Conservation (phyloP, 53 echinoderm and acorn worm genomes). For the Echinarachnius parma region DNA sequence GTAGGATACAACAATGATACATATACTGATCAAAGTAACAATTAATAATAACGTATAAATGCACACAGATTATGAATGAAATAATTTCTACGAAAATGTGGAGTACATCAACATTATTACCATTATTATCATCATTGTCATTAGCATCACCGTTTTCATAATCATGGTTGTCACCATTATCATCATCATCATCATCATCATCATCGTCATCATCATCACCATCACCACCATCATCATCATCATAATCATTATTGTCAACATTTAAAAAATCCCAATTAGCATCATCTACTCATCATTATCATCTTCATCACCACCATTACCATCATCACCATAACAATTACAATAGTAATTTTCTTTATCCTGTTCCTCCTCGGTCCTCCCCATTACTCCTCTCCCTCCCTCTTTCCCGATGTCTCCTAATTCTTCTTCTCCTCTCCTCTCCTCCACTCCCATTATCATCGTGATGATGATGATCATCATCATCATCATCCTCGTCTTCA, state of each 20-base stretch:
- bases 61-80: too few relatives aligned
- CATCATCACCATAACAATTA: background rate
- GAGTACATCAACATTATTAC: too few relatives aligned
- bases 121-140: too few relatives aligned
- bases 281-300: background rate
- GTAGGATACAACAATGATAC: too few relatives aligned
- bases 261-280: background rate
- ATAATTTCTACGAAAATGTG: too few relatives aligned
- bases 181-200: slow-evolving; percentile 4
- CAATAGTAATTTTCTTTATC: background rate
- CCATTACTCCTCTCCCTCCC: background rate
- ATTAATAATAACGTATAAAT: too few relatives aligned
- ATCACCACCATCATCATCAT: slow-evolving; percentile 6
- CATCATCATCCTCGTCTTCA: slow-evolving; percentile 4
- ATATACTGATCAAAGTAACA: too few relatives aligned
- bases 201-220: slow-evolving; percentile 17
- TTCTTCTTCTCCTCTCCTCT: background rate
- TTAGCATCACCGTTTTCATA: too few relatives aligned
- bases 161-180: background rate
- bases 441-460: background rate
- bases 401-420: too few relatives aligned
- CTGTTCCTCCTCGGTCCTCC: too few relatives aligned
- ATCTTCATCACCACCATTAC: slow-evolving; percentile 11
- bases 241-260: slow-evolving; percentile 1
- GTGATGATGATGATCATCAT: background rate